These are phyloP conservation scores for Idaea aversata DNA, from an alignment of 2,888 invertebrate genomes.

Conservation along the genomic window DNA sequence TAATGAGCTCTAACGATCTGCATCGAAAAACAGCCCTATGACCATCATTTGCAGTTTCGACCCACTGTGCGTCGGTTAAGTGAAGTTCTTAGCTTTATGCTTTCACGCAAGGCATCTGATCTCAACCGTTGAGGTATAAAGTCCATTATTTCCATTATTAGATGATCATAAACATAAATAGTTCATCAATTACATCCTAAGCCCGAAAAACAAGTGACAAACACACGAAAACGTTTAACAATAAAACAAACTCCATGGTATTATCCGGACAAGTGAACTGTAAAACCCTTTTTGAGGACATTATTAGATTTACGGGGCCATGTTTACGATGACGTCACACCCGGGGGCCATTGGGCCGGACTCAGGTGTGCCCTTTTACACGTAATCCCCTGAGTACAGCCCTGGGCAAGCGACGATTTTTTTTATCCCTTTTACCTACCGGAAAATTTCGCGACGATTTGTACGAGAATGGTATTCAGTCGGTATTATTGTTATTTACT, in stretches of 20 bases:
- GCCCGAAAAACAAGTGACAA: not conserved
- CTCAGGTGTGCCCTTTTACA: slow-evolving; percentile 46
- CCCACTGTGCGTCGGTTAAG: no score
- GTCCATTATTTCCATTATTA: no score
- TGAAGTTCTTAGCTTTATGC: no score
- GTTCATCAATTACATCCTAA: not conserved
- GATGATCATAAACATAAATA: no score
- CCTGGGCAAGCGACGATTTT: slow-evolving; percentile 8
- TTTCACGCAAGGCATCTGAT: no score
- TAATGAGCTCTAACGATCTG: no score
- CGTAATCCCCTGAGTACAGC: slow-evolving; percentile 21
- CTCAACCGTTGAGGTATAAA: no score
- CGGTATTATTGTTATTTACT: not conserved
- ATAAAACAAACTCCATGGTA: slow-evolving; percentile 26
- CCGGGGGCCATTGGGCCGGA: slow-evolving; percentile 38
- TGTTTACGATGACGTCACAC: slow-evolving; percentile 52
- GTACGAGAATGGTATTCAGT: not conserved
- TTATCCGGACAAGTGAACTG: slow-evolving; percentile 20
- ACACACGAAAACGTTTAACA: slow-evolving; percentile 9
- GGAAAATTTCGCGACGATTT: not conserved
- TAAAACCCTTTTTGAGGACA: slow-evolving; percentile 45
- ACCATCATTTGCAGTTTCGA: no score
- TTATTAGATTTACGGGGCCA: slow-evolving; percentile 52
- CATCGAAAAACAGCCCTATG: no score
- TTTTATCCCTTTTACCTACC: slow-evolving; percentile 9